Evolutionary conservation across 2,113 vertebrate species (phyloP).

Genomic region (Rhynchopsitta pachyrhyncha): DNA sequence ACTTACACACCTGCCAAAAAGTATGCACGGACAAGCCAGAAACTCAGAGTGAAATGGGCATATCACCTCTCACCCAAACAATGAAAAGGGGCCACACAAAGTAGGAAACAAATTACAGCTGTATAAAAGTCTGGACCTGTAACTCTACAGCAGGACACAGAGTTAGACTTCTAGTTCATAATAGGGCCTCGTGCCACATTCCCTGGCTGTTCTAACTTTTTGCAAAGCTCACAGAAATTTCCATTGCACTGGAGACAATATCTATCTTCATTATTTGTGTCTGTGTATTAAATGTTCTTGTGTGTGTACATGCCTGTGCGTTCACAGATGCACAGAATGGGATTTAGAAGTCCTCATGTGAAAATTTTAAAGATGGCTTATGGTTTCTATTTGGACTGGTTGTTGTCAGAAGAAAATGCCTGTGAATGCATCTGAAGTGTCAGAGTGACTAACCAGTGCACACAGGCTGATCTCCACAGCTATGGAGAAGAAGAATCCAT

Average conservation of each 20-base stretch:
- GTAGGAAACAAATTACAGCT: not conserved
- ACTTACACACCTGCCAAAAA: not conserved
- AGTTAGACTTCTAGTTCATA: not conserved
- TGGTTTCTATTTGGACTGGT: not conserved
- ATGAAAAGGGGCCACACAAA: not conserved
- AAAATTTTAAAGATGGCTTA: not conserved
- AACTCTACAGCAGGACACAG: not conserved
- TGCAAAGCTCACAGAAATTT: not conserved
- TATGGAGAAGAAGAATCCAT: not conserved
- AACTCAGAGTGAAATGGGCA: not conserved
- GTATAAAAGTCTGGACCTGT: not conserved
- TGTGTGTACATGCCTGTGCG: accelerated
- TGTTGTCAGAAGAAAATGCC: not conserved
- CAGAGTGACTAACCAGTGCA: not conserved
- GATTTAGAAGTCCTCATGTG: not conserved
- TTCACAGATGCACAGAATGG: not conserved
- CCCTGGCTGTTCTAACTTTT: not conserved
- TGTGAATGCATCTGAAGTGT: not conserved
- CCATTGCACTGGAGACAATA: not conserved
- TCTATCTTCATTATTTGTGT: not conserved
- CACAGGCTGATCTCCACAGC: not conserved
- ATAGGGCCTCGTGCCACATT: accelerated
- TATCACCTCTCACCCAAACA: not conserved
- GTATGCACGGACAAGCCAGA: not conserved
- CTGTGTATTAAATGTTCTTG: not conserved